phyloP scores from a whole-genome alignment of 2,888 invertebrate species.

The Sialis lutaria region DNA sequence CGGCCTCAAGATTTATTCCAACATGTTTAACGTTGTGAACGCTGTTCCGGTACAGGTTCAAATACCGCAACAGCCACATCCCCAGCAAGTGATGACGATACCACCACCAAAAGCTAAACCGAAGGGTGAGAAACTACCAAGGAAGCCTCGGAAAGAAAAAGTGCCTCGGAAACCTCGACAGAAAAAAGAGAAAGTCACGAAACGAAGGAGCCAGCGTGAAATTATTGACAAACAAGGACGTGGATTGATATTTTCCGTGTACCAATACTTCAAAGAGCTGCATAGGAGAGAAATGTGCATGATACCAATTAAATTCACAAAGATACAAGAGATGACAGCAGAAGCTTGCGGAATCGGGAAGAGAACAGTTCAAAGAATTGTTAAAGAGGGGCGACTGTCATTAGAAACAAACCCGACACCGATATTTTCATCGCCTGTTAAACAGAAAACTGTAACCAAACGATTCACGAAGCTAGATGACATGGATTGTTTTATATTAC shows the following conservation, averaged over 20 bases:
- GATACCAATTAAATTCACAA: conserved; percentile 3
- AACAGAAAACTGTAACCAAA: background rate
- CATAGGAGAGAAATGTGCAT: conserved; percentile 2
- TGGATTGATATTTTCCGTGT: conserved; percentile 3
- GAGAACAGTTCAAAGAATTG: conserved; percentile 3
- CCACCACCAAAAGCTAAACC: background rate
- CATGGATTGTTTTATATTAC: conserved; percentile 4
- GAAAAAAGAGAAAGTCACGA: conserved; percentile 3
- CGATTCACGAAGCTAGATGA: conserved; percentile 1
- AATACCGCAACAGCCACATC: background rate
- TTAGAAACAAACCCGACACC: conserved; percentile 3
- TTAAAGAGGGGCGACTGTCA: conserved; percentile 4
- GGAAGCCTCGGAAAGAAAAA: conserved; percentile 3
- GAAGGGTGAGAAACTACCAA: conserved; percentile 1
- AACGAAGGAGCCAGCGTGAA: conserved; percentile 3
- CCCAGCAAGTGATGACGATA: background rate
- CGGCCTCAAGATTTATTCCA: background rate
- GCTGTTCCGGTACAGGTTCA: background rate
- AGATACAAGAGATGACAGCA: conserved; percentile 4
- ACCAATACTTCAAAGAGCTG: conserved; percentile 2
- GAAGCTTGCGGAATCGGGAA: conserved; percentile 5
- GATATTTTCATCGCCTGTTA: conserved; percentile 2
- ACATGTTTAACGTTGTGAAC: background rate
- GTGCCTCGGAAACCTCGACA: conserved; percentile 1
- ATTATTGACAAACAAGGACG: conserved; percentile 5